Evolutionary conservation across 2,797 vertebrate species (phyloP), one percentile per base, ranked within the genome.

Genomic region (Myotis pilosus): DNA sequence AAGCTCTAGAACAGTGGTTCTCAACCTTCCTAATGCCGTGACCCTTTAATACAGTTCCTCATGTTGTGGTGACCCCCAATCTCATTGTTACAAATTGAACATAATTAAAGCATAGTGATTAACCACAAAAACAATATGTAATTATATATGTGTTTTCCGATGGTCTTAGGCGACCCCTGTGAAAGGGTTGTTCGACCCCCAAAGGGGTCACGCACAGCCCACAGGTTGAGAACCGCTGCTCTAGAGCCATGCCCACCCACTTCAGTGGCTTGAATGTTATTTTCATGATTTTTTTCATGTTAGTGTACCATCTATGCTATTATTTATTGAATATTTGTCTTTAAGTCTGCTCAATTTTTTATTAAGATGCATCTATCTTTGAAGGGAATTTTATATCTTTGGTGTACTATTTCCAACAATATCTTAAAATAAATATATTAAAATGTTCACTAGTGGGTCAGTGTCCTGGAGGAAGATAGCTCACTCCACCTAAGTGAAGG

Each of bases 341-440:
- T 33, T 51, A 78, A 66, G 68, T 10, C 22, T 93, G 51, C 36
- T 92, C 7, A 71, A 6, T 60, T 83, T 89, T 38, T 36, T 87
- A 33, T 87, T 57, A 66, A 68, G 49, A 47, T 84, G 4, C 2
- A 62, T 66, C 69, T 83, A 30, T 57, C 19, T 83, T 1, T 74
- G 83, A 86, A 87, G 57, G 20, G 85, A 72, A 30, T 68, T 82
- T 53, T 76, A 6, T 78, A 28, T 89, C 6, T 69, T 94, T 44
- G 15, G 20, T 69, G 1, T 78, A n/a, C 33, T 76, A 36, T 68
- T 93, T 95, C 87, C 38, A 90, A 47, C 13, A 62, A 33, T 55
- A 82, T 11, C 44, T 93, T 93, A 81, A 85, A 76, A 86, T 72
- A 83, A 90, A 74, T 69, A 30, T 19, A 74, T 84, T 84, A 84